phyloP scores from a whole-genome alignment of 2,888 invertebrate species.

The Aspidiotus rigidus region DNA sequence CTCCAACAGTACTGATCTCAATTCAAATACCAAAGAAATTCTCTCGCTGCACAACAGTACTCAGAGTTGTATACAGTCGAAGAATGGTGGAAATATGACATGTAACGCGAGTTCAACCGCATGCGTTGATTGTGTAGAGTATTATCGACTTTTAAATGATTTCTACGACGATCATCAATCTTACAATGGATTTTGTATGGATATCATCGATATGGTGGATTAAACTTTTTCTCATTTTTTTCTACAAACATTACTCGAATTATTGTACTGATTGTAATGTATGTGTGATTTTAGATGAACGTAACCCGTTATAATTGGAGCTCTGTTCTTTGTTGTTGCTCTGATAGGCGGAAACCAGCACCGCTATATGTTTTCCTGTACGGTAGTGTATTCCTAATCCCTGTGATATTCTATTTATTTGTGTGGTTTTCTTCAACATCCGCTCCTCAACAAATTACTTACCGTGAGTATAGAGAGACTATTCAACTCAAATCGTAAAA shows the following conservation, averaged over 20 bases:
- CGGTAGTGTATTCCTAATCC: slow-evolving; percentile 47
- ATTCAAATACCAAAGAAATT: slow-evolving; percentile 45
- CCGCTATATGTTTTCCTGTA: slow-evolving; percentile 49
- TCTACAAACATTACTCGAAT: slow-evolving; percentile 1
- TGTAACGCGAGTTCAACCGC: neutral
- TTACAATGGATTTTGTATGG: slow-evolving; percentile 56
- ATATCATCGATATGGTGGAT: slow-evolving; percentile 57
- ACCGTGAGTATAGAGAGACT: slow-evolving; percentile 22
- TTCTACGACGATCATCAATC: slow-evolving; percentile 53
- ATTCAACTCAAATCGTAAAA: too few relatives aligned
- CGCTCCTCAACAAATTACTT: slow-evolving; percentile 23
- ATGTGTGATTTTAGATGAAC: slow-evolving; percentile 50
- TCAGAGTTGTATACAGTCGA: neutral
- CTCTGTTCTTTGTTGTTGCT: slow-evolving; percentile 50
- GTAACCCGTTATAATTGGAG: slow-evolving; percentile 56
- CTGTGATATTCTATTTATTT: slow-evolving; percentile 51
- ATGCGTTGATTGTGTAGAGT: slow-evolving; percentile 37
- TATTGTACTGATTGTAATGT: neutral
- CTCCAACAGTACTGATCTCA: slow-evolving; percentile 40
- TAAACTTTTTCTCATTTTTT: slow-evolving; percentile 24
- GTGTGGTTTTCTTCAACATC: slow-evolving; percentile 30
- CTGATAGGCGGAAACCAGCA: slow-evolving; percentile 50
- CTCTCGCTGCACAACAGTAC: slow-evolving; percentile 1
- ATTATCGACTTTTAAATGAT: slow-evolving; percentile 49
- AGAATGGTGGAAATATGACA: neutral